Conservation (phyloP, 2,888 invertebrate species). For the Drosophila mulleri region DNA sequence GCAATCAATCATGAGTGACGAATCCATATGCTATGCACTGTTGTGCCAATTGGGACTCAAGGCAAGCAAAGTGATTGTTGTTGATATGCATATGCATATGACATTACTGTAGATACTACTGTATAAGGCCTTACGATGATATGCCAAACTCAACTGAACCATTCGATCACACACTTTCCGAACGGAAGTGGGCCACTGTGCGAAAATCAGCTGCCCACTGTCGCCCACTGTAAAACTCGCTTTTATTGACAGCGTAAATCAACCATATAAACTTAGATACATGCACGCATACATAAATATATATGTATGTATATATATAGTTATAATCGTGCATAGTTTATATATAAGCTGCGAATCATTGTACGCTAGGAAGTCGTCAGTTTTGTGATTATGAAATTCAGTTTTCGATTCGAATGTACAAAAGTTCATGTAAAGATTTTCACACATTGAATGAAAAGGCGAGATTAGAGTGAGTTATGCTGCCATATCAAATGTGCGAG, state of each 20-base stretch:
- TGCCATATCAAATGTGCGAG: conserved; percentile 33
- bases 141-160: background rate
- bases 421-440: conserved; percentile 25
- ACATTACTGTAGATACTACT: background rate
- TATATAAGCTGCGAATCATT: background rate
- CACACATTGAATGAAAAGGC: conserved; percentile 21
- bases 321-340: conserved; percentile 4
- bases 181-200: background rate
- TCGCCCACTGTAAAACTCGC: conserved; percentile 6
- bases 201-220: conserved; percentile 1
- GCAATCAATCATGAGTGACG: conserved; percentile 49
- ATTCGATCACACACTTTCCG: background rate
- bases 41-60: conserved; percentile 9
- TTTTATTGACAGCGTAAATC: background rate
- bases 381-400: background rate
- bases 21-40: conserved; percentile 21
- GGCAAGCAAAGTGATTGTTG: conserved; percentile 4
- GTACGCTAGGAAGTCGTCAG: background rate
- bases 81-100: background rate
- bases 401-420: background rate
- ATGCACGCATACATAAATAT: background rate
- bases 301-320: background rate
- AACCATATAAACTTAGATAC: background rate
- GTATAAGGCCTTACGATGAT: background rate
- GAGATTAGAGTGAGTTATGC: conserved; percentile 32